Conservation (phyloP, 2,888 invertebrate genomes). For the Julus scandinavius region DNA sequence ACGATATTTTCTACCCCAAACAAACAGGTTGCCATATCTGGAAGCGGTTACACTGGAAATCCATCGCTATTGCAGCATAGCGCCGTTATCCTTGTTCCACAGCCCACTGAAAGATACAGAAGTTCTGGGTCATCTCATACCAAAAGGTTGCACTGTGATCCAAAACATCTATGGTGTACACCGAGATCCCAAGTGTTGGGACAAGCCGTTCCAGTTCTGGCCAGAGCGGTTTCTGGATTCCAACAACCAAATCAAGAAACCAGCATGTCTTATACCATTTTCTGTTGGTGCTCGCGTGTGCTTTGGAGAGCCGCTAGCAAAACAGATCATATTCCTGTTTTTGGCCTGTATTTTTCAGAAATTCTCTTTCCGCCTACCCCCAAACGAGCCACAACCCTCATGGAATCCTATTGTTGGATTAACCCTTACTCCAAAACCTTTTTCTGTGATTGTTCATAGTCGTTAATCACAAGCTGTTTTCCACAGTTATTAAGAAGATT, state of each 20-base stretch:
- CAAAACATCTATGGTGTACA: constrained; percentile 45
- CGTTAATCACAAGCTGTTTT: neutral
- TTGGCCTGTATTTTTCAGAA: neutral
- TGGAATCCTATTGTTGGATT: neutral
- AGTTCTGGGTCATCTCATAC: neutral
- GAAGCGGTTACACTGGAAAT: neutral
- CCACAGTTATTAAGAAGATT: too few species aligned
- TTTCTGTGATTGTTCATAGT: neutral
- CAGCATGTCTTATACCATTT: neutral
- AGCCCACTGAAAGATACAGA: neutral
- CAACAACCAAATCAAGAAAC: neutral
- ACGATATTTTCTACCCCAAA: neutral
- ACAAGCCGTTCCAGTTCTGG: neutral
- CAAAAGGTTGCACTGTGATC: neutral
- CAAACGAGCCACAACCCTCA: neutral
- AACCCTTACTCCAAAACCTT: neutral
- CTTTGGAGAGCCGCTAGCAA: neutral
- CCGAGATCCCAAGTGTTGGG: constrained; percentile 2
- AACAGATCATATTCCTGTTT: constrained; percentile 10
- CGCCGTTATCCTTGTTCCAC: neutral
- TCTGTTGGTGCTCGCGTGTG: constrained; percentile 6
- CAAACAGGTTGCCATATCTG: constrained; percentile 34
- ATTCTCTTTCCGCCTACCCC: neutral
- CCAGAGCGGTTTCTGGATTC: constrained; percentile 27
- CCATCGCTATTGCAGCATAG: neutral